A percentile compares a stretch with the other conserved stretches of the same genome.
phyloP scores from a whole-genome alignment of 2,797 vertebrate species.

The Lacerta bilineata region DNA sequence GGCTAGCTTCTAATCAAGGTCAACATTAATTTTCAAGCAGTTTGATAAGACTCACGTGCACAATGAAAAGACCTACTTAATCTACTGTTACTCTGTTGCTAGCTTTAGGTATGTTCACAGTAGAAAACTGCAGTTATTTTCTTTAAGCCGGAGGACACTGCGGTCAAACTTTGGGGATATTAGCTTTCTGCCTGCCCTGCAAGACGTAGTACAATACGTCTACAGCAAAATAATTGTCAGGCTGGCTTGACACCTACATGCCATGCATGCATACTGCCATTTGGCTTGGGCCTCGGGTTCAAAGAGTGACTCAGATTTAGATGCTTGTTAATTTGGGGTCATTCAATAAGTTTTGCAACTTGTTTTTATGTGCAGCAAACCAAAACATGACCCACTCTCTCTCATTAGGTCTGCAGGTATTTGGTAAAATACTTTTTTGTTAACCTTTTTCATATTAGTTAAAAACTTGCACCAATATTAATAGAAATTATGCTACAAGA shows the following conservation, averaged over 20 bases:
- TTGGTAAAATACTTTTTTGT: too few relatives aligned
- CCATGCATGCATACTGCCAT: not conserved
- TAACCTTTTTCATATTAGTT: too few relatives aligned
- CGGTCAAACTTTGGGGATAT: not conserved
- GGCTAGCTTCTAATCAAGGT: constrained; percentile 70
- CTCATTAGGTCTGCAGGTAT: too few relatives aligned
- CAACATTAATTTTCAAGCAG: constrained; percentile 65
- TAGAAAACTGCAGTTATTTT: constrained; percentile 56
- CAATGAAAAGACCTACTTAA: constrained; percentile 51
- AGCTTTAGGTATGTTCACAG: constrained; percentile 49
- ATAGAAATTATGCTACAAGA: too few relatives aligned
- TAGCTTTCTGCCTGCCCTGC: not conserved
- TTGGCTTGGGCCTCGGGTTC: too few relatives aligned
- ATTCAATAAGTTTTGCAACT: too few relatives aligned
- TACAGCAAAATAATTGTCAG: not conserved
- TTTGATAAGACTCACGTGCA: constrained; percentile 66
- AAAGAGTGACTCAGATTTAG: too few relatives aligned
- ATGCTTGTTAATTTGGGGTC: too few relatives aligned
- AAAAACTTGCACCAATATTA: too few relatives aligned
- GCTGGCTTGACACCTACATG: not conserved
- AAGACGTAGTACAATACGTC: not conserved
- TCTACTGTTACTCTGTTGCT: constrained; percentile 63
- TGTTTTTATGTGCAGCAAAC: too few relatives aligned
- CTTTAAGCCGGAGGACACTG: constrained; percentile 52
- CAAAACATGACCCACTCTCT: too few relatives aligned